Evolutionary conservation across 2,113 vertebrate species (phyloP), one percentile per base, ranked within the genome.

Genomic region (Sapayoa aenigma): DNA sequence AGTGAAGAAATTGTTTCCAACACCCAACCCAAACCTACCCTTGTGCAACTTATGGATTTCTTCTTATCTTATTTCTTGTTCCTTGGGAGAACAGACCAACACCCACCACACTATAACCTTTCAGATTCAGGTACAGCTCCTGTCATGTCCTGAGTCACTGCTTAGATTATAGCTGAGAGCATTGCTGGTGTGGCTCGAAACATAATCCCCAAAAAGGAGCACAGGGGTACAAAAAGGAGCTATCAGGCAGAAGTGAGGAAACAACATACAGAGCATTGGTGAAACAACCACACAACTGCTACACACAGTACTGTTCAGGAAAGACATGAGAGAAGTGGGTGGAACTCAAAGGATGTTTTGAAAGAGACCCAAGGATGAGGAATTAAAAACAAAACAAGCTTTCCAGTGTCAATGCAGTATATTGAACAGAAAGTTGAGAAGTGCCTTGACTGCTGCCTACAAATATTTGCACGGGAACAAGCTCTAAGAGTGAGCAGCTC

Each of bases 181-280:
- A 71, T 18, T 49, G 9, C 35, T 66, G 41, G 9, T 41, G 50
- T 23, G 49, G 16, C 30, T 46, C 60, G 12, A 71, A 77, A 14
- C 37, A 83, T 37, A 53, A 79, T 49, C 35, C 15, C 33, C 24
- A n/a, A n/a, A n/a, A n/a, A n/a, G n/a, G n/a, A n/a, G n/a, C n/a
- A n/a, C n/a, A 42, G 20, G 11, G 6, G 12, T 37, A 62, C 46
- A 46, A 27, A 68, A 82, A 55, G 12, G 11, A 9, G 19, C 12
- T 44, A 52, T 7, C 6, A 52, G 44, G 18, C 52, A 76, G 52
- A 75, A 67, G 16, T 1, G 25, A 89, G 44, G 39, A 81, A 87
- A 44, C 50, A 42, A 30, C 0, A 2, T 0, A 0, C 2, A 52
- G 37, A 53, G 33, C 14, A 7, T 1, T 56, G 42, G 42, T 37